These are phyloP conservation scores for Rhinoraja longicauda DNA, from an alignment of 2,797 vertebrate genomes.

Conservation along the genomic window DNA sequence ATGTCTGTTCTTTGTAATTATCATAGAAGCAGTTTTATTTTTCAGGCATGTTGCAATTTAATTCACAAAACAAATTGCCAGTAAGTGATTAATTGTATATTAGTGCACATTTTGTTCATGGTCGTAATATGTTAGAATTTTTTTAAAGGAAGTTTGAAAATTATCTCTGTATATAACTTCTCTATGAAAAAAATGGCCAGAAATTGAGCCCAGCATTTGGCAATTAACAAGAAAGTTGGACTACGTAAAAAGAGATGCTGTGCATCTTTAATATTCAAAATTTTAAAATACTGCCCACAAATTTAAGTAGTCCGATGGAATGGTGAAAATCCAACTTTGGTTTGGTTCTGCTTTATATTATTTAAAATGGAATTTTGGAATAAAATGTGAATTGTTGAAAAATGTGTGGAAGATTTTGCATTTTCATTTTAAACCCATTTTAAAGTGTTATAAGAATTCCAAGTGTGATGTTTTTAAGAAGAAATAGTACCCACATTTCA, in stretches of 20 bases:
- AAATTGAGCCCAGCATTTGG: not conserved
- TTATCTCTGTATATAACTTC: not conserved
- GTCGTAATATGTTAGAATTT: not conserved
- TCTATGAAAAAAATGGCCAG: not conserved
- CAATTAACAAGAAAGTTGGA: not conserved
- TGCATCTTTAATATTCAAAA: constrained; percentile 17
- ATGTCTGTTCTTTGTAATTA: constrained; percentile 5
- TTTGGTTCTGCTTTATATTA: constrained; percentile 27
- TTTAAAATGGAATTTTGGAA: constrained; percentile 34
- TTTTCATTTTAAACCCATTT: not conserved
- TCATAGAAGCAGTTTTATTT: not conserved
- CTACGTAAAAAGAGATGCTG: constrained; percentile 17
- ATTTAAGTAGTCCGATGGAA: not conserved
- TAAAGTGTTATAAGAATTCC: not conserved
- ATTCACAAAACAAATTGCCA: not conserved
- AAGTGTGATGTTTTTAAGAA: not conserved
- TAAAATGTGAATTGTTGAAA: constrained; percentile 33
- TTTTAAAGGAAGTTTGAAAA: not conserved
- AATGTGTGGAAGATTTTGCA: not conserved
- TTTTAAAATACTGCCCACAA: constrained; percentile 16
- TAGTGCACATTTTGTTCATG: constrained; percentile 22
- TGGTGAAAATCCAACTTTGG: not conserved
- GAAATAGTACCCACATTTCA: not conserved
- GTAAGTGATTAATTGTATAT: not conserved
- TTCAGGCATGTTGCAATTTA: not conserved